These are phyloP conservation scores for Gasterosteus aculeatus DNA, from an alignment of 2,113 vertebrate genomes.

Conservation along the genomic window DNA sequence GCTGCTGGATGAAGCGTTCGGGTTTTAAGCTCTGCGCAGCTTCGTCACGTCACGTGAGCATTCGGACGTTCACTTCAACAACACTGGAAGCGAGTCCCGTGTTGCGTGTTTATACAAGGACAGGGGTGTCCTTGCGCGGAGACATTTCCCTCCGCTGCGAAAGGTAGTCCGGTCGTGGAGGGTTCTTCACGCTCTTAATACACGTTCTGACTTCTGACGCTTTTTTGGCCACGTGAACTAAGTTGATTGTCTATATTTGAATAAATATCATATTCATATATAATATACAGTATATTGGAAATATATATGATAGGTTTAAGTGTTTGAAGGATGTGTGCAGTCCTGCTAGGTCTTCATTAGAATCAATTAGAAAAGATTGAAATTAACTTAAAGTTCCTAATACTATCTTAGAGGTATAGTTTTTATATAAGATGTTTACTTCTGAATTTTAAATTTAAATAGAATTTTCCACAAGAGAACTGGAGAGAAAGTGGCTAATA, in stretches of 20 bases:
- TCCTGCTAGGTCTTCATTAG: neutral
- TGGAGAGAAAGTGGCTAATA: neutral
- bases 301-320: too few species aligned
- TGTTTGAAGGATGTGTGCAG: neutral
- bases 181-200: neutral
- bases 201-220: too few species aligned
- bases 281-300: too few species aligned
- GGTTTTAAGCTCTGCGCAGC: neutral
- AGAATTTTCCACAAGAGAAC: neutral
- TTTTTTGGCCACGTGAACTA: neutral
- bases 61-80: constrained; percentile 7
- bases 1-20: too few species aligned
- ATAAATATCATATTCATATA: neutral
- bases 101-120: rapidly evolving
- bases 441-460: neutral
- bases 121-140: constrained; percentile 36
- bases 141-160: constrained; percentile 51
- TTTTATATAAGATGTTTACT: neutral
- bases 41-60: neutral
- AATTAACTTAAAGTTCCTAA: neutral
- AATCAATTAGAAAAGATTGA: neutral
- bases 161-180: constrained; percentile 39
- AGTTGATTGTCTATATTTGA: neutral
- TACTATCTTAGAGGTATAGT: neutral
- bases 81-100: constrained; percentile 5